Evolutionary conservation across 1,140 invertebrate genomes (phyloP), one percentile per base, ranked within the genome.

Genomic region (Aricia agestis): DNA sequence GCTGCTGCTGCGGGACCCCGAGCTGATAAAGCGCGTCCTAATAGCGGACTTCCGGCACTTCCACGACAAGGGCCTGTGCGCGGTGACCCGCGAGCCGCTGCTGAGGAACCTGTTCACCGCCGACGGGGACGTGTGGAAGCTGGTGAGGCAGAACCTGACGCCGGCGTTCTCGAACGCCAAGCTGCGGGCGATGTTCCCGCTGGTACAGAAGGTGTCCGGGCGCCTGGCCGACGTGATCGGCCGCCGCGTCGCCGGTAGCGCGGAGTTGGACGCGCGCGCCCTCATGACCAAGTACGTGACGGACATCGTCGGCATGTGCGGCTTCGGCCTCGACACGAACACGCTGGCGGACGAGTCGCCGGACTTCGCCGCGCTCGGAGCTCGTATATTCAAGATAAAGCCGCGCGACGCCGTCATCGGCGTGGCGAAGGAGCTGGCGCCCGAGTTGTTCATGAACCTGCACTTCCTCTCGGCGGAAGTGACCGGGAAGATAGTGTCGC

Each of bases 21-120:
- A 93, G 13, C 59, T 94, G 2, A 86, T 93, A 2, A 93, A 93
- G 72, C 66, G 79, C n/a, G 90, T 95, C 41, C 74, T 94, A 0
- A 82, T 93, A 0, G 92, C 92, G 65, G 92, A 94, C 78, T 94
- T 94, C 72, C 66, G 91, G 6, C 77, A 90, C 72, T 94, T 94
- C 74, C 69, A 79, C 66, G 42, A 45, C 9, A 73, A 78, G 17
- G 79, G 78, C 1, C 9, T 81, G 0, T 71, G 72, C 57, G 36
- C 42, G 0, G 58, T 73, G 17, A 76, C 67, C 9, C 69, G 67
- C 1, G 79, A 83, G 63, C 78, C 79, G 67, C 41, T 87, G 76
- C 72, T 82, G 75, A 66, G 78, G 76, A 68, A 78, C 77, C 1
- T 74, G 66, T 71, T 78, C 18, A 32, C 74, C 71, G 71, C 79